Conservation (phyloP, 2,113 vertebrate genomes). For the Podiceps cristatus region DNA sequence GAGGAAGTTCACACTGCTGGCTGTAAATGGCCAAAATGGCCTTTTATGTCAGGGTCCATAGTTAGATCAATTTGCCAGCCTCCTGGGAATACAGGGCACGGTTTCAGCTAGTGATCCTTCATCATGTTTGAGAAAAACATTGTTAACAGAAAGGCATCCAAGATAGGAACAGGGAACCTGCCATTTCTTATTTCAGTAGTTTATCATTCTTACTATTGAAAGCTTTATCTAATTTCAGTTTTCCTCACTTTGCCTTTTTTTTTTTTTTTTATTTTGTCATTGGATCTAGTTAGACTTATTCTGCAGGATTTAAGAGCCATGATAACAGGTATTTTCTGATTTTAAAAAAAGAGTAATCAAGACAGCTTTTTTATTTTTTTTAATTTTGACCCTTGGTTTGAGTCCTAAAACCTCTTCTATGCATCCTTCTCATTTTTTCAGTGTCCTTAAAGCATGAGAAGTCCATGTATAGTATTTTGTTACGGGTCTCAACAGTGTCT, state of each 20-base stretch:
- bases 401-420: background rate
- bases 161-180: background rate
- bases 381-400: background rate
- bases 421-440: background rate
- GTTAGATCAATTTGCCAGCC: background rate
- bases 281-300: background rate
- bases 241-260: background rate
- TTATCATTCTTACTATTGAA: background rate
- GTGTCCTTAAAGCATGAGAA: background rate
- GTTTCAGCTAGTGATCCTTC: background rate
- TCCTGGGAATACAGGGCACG: background rate
- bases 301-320: background rate
- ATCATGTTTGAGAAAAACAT: background rate
- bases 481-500: background rate
- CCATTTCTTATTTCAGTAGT: background rate
- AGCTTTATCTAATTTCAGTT: background rate
- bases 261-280: background rate
- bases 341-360: background rate
- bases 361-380: background rate
- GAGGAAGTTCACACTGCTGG: background rate
- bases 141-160: background rate
- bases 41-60: background rate
- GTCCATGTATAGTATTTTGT: background rate
- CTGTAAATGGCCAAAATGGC: background rate
- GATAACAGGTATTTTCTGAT: background rate